Base-by-base conservation (phyloP, 53 echinoderm and acorn worm species). In the Paelopatides confundens region DNA sequence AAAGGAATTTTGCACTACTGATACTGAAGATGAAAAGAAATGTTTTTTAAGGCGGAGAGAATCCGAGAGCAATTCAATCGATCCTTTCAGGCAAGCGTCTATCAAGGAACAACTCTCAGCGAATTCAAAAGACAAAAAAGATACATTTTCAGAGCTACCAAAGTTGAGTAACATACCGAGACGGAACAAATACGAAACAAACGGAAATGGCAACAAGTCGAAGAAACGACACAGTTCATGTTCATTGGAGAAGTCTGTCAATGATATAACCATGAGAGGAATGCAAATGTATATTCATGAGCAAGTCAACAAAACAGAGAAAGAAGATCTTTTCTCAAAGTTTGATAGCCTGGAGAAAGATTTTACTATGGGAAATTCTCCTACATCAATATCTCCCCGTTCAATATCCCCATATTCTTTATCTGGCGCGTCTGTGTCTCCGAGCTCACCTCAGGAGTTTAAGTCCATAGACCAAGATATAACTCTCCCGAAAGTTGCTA, bases 381-480 rank as follows among this genome's bases (percentile, higher is more conserved):
- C 84, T 35, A 83, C 84, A 5, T 65, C 63, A 5, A 38, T 83
- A 18, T 83, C 84, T 2, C 84, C 84, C 9, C 39, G 63, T 62
- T 83, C 84, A 21, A 83, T 83, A 21, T 83, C 84, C 23, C 84
- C 84, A 21, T 65, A 63, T 23, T 83, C 84, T 1, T 6, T 83
- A 23, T 83, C 84, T 1, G 36, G 39, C 7, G 39, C 36, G 21
- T 83, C 84, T n/a, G 35, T 11, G 9, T 83, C 84, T 58, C 65
- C 84, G 3, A 64, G 24, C 13, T 83, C 84, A 14, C 84, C 84
- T 11, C 63, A 83, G 36, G 65, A 83, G 21, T 53, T 79, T 6
- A 83, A 83, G 36, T 63, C 35, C 27, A 36, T 37, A 18, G 63
- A 64, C 12, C 36, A 24, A 23, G 63, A 63, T 32, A 37, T 36